Conservation (phyloP, 2,888 invertebrate genomes). For the Rhagonycha fulva region DNA sequence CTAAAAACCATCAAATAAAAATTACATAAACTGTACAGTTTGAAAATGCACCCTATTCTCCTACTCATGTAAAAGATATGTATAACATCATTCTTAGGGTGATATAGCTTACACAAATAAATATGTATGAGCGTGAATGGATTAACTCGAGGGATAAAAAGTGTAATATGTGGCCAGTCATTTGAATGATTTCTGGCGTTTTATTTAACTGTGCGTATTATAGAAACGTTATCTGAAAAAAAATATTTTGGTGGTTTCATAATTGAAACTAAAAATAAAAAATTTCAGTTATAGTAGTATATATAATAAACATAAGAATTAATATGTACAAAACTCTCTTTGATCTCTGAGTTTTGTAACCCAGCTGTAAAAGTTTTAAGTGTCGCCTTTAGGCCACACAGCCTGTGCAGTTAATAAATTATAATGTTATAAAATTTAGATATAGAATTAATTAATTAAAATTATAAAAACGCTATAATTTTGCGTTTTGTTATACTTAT, state of each 20-base stretch:
- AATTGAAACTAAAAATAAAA: not conserved
- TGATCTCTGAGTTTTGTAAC: no score
- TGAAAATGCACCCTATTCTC: constrained; percentile 28
- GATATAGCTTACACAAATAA: constrained; percentile 38
- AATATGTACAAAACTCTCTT: no score
- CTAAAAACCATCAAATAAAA: not conserved
- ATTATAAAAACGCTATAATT: no score
- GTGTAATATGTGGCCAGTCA: constrained; percentile 23
- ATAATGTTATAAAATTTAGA: no score
- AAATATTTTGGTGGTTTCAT: not conserved
- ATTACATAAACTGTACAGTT: constrained; percentile 10
- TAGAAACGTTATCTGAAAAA: not conserved
- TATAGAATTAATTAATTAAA: no score
- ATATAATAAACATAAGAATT: no score
- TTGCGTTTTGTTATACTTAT: no score
- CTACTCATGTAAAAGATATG: constrained; percentile 34
- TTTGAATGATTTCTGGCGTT: constrained; percentile 18
- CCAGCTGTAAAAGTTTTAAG: no score
- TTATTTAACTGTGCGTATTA: constrained; percentile 7
- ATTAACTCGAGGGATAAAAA: constrained; percentile 35
- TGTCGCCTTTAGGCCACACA: no score
- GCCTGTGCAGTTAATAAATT: no score
- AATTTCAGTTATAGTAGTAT: no score
- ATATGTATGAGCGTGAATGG: constrained; percentile 36
- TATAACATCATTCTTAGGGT: constrained; percentile 37